These are phyloP conservation scores for Polypedilum pembai DNA, from an alignment of 1,140 invertebrate species.

Conservation along the genomic window DNA sequence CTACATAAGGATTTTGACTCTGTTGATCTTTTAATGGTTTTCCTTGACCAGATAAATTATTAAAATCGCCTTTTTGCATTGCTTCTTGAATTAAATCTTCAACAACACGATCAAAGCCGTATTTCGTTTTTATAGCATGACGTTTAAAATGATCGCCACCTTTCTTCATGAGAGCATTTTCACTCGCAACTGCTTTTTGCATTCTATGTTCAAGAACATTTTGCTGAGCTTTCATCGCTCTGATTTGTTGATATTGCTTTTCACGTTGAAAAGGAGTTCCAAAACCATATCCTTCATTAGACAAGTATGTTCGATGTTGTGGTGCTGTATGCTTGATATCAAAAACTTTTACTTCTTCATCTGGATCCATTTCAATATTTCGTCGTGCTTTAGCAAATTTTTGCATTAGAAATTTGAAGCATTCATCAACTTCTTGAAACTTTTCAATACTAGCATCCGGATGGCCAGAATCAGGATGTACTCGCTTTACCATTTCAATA, in stretches of 20 bases:
- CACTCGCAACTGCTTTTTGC: conserved; percentile 56
- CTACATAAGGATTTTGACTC: conserved; percentile 72
- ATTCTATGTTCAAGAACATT: conserved; percentile 69
- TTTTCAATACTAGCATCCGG: conserved; percentile 57
- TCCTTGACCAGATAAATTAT: conserved; percentile 68
- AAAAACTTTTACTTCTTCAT: conserved; percentile 45
- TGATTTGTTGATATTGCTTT: conserved; percentile 61
- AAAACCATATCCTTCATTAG: conserved; percentile 65
- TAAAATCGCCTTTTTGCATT: conserved; percentile 81
- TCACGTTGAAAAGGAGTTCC: conserved; percentile 70
- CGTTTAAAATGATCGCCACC: conserved; percentile 47
- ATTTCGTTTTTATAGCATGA: conserved; percentile 71
- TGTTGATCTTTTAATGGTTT: conserved; percentile 64
- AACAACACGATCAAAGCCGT: conserved; percentile 77
- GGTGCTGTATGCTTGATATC: conserved; percentile 71
- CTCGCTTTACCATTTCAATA: conserved; percentile 65
- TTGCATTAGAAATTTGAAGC: conserved; percentile 49
- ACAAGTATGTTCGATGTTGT: conserved; percentile 80
- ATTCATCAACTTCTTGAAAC: conserved; percentile 61
- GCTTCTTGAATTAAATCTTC: conserved; percentile 86
- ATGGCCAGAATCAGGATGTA: conserved; percentile 71
- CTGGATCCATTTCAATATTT: conserved; percentile 41
- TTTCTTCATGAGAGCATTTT: conserved; percentile 61
- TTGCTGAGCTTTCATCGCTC: conserved; percentile 62
- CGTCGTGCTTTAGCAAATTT: conserved; percentile 49